Base-by-base conservation (phyloP, 2,888 invertebrate genomes). In the Sericinus montela region DNA sequence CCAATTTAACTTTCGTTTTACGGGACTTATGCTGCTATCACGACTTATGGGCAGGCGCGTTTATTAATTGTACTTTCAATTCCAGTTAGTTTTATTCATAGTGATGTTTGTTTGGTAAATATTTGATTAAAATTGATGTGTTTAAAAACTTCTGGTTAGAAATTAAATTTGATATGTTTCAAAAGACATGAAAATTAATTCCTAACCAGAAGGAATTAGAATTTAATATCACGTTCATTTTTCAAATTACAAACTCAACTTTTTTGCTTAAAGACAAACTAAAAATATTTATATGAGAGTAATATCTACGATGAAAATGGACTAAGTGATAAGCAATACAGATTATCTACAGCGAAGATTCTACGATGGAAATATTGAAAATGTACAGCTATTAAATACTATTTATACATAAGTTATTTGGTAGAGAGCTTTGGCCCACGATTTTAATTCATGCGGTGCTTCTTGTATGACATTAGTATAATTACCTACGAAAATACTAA, bases 381-480 rank as follows among this genome's bases (percentile, higher is more conserved):
- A 32, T 44, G 5, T 38, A 42, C 35, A 43, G 10, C 37, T 48
- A 48, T 41, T 14, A 15, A 40, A 49, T 35, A 44, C 44, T 23
- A 37, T 19, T 8, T 6, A 42, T 48, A 19, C 36, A 37, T 37
- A 41, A 39, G 34, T 13, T 32, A 39, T 35, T 40, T 36, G 29
- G 29, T 19, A 45, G 35, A 28, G 49, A 49, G 40, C 44, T 28
- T 44, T 45, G 44, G 45, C 50, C 36, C 50, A 50, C 40, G 45
- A 30, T 36, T 41, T 36, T 30, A 45, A 34, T 11, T 37, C 45
- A 50, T 50, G 50, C 50, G 45, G 25, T 50, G 50, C 45, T 45
- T 41, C 36, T n/a, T n/a, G n/a, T 50, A 45, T 45, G 36, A 28
- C 36, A 50, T 50, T 50, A 50, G 50, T 50, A 45, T 34, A 50